Evolutionary conservation across 2,113 vertebrate species (phyloP).

Genomic region (Vimba vimba): DNA sequence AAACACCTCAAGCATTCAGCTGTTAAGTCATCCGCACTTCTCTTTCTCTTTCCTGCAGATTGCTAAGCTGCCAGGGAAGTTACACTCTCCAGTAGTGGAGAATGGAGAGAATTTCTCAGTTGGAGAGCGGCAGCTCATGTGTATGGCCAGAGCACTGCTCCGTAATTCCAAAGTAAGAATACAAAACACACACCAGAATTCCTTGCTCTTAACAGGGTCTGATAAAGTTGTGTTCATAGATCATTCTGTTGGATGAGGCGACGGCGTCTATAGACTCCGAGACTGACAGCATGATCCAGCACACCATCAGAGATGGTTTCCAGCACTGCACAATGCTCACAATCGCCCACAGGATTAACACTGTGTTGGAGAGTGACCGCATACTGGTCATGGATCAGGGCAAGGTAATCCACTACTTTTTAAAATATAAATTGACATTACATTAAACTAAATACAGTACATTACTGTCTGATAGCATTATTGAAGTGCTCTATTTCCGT

Average conservation of each 20-base stretch:
- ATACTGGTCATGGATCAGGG: conserved; percentile 84
- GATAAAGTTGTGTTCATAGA: conserved; percentile 66
- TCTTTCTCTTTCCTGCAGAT: conserved; percentile 67
- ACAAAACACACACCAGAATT: conserved; percentile 12
- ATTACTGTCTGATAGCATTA: background rate
- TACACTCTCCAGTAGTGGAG: conserved; percentile 74
- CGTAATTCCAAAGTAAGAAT: conserved; percentile 79
- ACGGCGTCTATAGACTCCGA: conserved; percentile 86
- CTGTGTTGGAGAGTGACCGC: conserved; percentile 76
- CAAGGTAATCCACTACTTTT: conserved; percentile 70
- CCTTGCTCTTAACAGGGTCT: background rate
- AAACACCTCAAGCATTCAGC: conserved; percentile 10
- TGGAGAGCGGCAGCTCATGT: conserved; percentile 80
- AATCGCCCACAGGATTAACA: conserved; percentile 85
- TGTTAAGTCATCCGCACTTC: background rate
- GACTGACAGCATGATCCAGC: conserved; percentile 81
- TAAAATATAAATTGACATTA: background rate
- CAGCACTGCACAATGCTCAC: conserved; percentile 81
- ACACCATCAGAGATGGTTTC: conserved; percentile 80
- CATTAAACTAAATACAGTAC: background rate
- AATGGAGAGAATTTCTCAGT: conserved; percentile 87
- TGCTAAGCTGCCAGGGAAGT: conserved; percentile 73
- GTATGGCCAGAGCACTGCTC: conserved; percentile 81
- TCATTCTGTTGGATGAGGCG: conserved; percentile 86
- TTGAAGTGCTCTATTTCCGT: too few species aligned